Conservation (phyloP, 2,113 vertebrate genomes). For the Tursiops truncatus region DNA sequence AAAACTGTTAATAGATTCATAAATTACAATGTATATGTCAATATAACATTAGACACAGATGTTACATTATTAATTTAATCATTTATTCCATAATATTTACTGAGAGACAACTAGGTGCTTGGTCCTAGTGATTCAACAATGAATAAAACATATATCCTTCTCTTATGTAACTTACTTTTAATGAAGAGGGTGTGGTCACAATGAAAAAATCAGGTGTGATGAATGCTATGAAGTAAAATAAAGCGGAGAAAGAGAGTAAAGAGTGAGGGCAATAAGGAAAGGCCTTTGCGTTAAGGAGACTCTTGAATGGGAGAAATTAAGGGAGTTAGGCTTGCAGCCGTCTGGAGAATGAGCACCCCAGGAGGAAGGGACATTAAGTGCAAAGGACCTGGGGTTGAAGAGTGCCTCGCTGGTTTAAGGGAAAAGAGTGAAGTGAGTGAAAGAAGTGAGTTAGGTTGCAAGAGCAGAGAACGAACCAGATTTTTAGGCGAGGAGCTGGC, state of each 20-base stretch:
- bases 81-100: not conserved
- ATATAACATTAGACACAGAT: not conserved
- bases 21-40: not conserved
- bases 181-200: not conserved
- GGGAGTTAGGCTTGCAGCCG: rapidly evolving
- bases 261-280: rapidly evolving
- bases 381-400: not conserved
- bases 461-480: not conserved
- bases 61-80: not conserved
- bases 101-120: not conserved
- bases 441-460: not conserved
- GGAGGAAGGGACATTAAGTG: not conserved
- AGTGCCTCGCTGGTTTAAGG: not conserved
- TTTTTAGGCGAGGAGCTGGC: not conserved
- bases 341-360: not conserved
- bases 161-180: not conserved
- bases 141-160: not conserved
- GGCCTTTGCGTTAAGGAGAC: not conserved
- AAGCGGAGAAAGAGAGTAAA: not conserved
- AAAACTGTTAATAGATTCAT: not conserved
- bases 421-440: not conserved
- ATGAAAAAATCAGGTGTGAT: not conserved
- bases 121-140: not conserved
- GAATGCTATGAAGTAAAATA: not conserved
- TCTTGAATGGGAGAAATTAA: not conserved